Evolutionary conservation across 2,113 vertebrate species (phyloP).

Genomic region (Onychorhynchus coronatus): DNA sequence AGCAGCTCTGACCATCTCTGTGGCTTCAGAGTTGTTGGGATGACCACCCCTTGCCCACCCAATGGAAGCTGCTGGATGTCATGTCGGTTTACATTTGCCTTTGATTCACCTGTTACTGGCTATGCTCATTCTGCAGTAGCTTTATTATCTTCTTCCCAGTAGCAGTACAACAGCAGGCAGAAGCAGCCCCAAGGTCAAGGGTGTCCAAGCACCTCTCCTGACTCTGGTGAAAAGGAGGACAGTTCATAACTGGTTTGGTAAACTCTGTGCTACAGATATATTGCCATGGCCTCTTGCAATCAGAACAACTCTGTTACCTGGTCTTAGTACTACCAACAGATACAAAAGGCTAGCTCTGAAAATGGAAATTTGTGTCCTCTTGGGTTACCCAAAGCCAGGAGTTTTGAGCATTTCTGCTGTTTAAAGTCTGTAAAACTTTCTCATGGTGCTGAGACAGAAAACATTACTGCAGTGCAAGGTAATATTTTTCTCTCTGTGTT

Average conservation of each 20-base stretch:
- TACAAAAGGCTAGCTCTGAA: background rate
- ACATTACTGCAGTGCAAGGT: background rate
- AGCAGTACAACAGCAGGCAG: background rate
- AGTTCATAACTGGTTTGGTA: background rate
- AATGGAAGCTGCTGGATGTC: background rate
- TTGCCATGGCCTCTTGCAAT: background rate
- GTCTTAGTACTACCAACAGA: background rate
- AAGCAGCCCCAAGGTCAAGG: background rate
- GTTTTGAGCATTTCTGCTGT: background rate
- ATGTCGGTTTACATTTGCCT: background rate
- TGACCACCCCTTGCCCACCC: background rate
- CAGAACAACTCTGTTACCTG: background rate
- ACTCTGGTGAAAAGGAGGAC: background rate
- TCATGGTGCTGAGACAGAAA: background rate
- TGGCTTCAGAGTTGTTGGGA: background rate
- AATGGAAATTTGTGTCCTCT: background rate
- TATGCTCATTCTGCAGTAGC: background rate
- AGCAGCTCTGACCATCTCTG: background rate
- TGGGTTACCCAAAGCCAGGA: background rate
- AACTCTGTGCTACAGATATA: background rate
- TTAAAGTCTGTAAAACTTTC: background rate
- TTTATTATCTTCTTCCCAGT: background rate
- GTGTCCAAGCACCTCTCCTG: background rate
- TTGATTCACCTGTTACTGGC: background rate
- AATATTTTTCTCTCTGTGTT: background rate